Base-by-base conservation (phyloP, 2,113 vertebrate species). In the Scophthalmus maximus region DNA sequence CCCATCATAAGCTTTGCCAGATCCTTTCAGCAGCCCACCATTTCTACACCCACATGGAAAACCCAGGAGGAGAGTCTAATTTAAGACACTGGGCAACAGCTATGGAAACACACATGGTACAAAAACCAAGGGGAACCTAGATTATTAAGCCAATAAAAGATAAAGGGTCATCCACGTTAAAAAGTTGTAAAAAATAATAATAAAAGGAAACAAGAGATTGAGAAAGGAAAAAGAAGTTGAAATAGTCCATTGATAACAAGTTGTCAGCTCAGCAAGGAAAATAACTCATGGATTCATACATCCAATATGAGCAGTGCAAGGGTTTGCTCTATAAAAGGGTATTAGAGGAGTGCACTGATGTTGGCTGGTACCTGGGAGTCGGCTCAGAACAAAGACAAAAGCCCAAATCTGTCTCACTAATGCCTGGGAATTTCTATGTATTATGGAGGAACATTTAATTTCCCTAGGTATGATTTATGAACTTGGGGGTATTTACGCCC, bases 31-130 rank as follows among this genome's bases (percentile, higher is more conserved):
- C 88, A 73, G 81, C 85, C 88, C 83, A 84, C 75, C 79, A 32
- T 64, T 80, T 89, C 81, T 82, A 82, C 84, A 87, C 84, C 84
- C 84, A 91, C 85, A 76, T 88, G 73, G 71, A 87, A 88, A 91
- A 84, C 79, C 77, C 79, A 81, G 46, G 61, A 86, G 81, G 38
- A 82, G 70, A 82, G 62, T 68, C 86, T 92, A 88, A 91, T 85
- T 90, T 89, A 85, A 79, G 85, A 89, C 36, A 63, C 78, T 68
- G 81, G 86, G 83, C 83, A 76, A 65, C 67, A 62, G 75, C 68
- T 58, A 50, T 78, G 84, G 79, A 85, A 86, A 87, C 73, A 73
- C 58, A 81, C 73, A 52, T 66, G 71, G 55, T 79, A 25, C 14
- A 15, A 66, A 70, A 79, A 75, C 34, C 34, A 55, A 49, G 36